phyloP scores from a whole-genome alignment of 2,113 vertebrate genomes.

The Heloderma charlesbogerti region DNA sequence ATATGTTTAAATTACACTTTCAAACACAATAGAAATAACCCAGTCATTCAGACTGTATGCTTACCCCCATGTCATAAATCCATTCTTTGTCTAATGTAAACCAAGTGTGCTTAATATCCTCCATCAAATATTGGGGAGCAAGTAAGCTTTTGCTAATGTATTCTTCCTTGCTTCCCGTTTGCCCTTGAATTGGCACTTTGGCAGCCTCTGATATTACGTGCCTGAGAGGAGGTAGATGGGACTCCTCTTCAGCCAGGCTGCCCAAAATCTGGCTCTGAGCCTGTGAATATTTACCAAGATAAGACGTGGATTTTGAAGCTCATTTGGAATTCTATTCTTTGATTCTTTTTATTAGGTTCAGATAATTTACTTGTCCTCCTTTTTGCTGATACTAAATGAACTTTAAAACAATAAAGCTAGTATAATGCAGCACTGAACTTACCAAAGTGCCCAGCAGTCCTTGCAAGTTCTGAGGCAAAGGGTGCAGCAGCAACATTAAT shows the following conservation, averaged over 20 bases:
- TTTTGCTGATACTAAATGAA: background rate
- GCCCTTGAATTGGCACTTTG: background rate
- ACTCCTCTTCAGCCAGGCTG: background rate
- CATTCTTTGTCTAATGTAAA: conserved; percentile 7
- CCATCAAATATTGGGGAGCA: background rate
- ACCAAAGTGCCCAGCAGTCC: background rate
- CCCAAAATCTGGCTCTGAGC: background rate
- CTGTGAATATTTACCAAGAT: background rate
- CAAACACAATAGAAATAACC: background rate
- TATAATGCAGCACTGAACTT: conserved; percentile 6
- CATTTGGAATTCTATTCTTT: background rate
- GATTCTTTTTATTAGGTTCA: background rate
- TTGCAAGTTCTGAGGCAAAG: background rate
- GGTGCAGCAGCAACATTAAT: conserved; percentile 13
- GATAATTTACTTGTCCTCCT: background rate
- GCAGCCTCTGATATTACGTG: background rate
- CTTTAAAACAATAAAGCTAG: background rate
- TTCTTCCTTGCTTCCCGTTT: no score
- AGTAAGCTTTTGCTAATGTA: background rate
- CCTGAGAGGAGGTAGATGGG: background rate
- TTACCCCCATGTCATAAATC: background rate
- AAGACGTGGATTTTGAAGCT: background rate
- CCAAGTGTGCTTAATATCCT: background rate
- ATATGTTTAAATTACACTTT: background rate
- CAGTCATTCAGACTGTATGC: background rate